Conservation (phyloP, 2,113 vertebrate genomes). For the Etia nguti region DNA sequence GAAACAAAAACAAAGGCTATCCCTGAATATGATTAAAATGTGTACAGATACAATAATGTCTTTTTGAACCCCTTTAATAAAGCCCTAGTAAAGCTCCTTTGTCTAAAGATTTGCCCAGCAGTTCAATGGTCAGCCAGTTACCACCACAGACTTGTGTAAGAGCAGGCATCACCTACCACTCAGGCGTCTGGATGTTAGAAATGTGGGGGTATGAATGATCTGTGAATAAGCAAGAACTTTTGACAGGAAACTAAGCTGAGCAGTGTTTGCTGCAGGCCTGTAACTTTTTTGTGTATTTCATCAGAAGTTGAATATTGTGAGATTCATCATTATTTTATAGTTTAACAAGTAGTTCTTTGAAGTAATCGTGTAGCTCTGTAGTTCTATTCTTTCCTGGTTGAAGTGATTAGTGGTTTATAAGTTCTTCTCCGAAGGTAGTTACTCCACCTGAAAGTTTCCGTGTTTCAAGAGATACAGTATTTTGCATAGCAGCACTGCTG, state of each 20-base stretch:
- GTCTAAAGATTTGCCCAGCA: background rate
- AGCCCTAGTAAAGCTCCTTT: background rate
- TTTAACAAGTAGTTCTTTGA: background rate
- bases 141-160: background rate
- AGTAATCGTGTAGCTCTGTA: background rate
- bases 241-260: background rate
- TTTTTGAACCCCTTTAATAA: accelerated
- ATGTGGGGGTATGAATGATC: accelerated
- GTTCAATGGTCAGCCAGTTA: background rate
- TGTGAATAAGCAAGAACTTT: background rate
- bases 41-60: background rate
- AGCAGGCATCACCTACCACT: background rate
- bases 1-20: accelerated
- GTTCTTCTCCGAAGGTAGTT: background rate
- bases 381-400: accelerated
- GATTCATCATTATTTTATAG: background rate
- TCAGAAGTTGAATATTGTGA: background rate
- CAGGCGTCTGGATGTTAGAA: background rate
- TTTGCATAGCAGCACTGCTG: background rate
- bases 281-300: accelerated
- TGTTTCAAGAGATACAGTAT: background rate
- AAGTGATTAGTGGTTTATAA: background rate
- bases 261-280: background rate
- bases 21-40: background rate
- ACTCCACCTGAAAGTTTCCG: background rate